phyloP scores from a whole-genome alignment of 2,888 invertebrate species.

The Podotricha telesiphe region DNA sequence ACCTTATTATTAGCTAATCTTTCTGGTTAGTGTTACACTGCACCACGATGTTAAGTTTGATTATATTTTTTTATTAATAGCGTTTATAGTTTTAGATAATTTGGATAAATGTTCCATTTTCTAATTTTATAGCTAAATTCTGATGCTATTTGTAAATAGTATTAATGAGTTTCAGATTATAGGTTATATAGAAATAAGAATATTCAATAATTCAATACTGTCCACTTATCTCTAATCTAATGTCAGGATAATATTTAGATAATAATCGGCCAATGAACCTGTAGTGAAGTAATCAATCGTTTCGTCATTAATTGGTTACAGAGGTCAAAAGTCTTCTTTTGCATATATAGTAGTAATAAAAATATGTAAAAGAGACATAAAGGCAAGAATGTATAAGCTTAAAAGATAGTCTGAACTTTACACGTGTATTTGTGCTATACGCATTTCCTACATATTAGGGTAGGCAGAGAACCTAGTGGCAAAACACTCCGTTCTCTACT shows the following conservation, averaged over 20 bases:
- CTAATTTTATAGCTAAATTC: neutral
- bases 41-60: neutral
- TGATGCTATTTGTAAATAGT: neutral
- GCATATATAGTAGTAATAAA: neutral
- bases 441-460: no score
- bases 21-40: no score
- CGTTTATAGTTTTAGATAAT: no score
- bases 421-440: neutral
- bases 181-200: neutral
- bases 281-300: constrained; percentile 12
- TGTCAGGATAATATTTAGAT: constrained; percentile 9
- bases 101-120: neutral
- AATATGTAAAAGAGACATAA: neutral
- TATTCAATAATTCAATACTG: constrained; percentile 13
- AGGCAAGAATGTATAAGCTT: neutral
- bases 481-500: no score
- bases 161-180: neutral
- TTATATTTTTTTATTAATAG: no score
- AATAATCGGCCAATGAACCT: constrained; percentile 1
- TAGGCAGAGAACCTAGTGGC: no score
- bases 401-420: neutral
- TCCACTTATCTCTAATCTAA: constrained; percentile 10
- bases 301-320: neutral
- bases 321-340: constrained; percentile 7
- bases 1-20: neutral